These are phyloP conservation scores for Pachyrhynchus sulphureomaculatus DNA, from an alignment of 1,140 invertebrate species.

Conservation along the genomic window DNA sequence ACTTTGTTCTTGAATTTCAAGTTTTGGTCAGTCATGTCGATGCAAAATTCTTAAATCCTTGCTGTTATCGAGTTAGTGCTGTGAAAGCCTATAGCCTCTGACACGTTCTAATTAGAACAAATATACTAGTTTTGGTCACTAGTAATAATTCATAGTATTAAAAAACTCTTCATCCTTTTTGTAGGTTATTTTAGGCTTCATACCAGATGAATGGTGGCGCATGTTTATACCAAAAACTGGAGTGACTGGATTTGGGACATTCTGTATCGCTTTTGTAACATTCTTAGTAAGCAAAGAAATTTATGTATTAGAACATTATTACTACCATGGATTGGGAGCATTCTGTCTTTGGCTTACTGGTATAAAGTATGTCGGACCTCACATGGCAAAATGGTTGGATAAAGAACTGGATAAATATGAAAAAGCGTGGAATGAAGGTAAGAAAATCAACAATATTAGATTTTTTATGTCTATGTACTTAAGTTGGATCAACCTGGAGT, in stretches of 20 bases:
- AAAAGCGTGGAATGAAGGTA: conserved; percentile 37
- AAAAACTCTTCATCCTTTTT: no score
- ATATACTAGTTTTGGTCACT: no score
- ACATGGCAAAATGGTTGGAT: conserved; percentile 62
- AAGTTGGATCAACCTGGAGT: conserved; percentile 8
- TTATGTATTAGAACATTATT: conserved; percentile 88
- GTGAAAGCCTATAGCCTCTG: no score
- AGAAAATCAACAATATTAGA: no score
- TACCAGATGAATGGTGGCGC: conserved; percentile 92
- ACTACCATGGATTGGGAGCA: conserved; percentile 72
- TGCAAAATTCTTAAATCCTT: no score
- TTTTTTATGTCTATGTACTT: no score
- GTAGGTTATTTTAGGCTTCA: conserved; percentile 78
- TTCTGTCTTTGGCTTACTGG: conserved; percentile 60
- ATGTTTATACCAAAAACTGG: conserved; percentile 93
- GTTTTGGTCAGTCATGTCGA: no score
- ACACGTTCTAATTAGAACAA: no score
- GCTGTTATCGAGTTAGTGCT: no score
- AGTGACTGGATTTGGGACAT: conserved; percentile 83
- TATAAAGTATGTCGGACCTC: conserved; percentile 70
- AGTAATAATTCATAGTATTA: no score
- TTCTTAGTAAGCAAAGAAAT: conserved; percentile 89
- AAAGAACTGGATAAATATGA: conserved; percentile 68
- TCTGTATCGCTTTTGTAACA: conserved; percentile 73
- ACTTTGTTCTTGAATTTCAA: no score